Base-by-base conservation (phyloP, 2,797 vertebrate species). In the Argyrosomus regius region DNA sequence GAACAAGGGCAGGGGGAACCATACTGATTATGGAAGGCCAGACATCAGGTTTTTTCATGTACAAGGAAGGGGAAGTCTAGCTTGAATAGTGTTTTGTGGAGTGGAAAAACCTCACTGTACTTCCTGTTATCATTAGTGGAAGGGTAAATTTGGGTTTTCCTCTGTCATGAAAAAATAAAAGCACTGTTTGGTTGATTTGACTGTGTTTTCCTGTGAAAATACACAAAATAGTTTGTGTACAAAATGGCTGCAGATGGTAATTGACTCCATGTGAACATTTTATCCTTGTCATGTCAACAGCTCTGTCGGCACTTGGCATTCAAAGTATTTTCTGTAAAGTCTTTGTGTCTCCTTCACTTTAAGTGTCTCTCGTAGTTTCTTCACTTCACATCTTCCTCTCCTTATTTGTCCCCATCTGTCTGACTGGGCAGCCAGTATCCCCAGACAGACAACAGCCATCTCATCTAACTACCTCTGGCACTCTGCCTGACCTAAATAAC, bases 401-500 rank as follows among this genome's bases (percentile, higher is more conserved):
- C 43, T 52, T 75, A 58, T 88, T 82, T 88, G 85, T 89, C 83
- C 80, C 54, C 73, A 77, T 89, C 81, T 84, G 59, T 90, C 79
- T 66, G 69, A 75, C 48, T 56, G 61, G 62, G 41, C 71, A 65
- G 75, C 59, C 66, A 63, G 64, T 72, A 41, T 77, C 75, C 79
- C 57, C 5, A n/a, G 62, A 81, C 71, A 75, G 80, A 79, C 75
- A 62, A 80, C 75, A 82, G 74, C 75, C 83, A 83, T 83, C 83
- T 84, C 41, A 80, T 86, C 69, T 79, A 68, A 72, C 74, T 56
- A 53, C 61, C 22, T 68, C 52, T 90, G 92, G 86, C 90, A 69
- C 68, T 43, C 43, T 66, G 87, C 81, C 87, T 86, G 80, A 89
- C 88, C 89, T 84, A 89, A 92, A 92, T 89, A 89, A 85, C 85